phyloP scores from a whole-genome alignment of 2,797 vertebrate species.

The Mallotus villosus region DNA sequence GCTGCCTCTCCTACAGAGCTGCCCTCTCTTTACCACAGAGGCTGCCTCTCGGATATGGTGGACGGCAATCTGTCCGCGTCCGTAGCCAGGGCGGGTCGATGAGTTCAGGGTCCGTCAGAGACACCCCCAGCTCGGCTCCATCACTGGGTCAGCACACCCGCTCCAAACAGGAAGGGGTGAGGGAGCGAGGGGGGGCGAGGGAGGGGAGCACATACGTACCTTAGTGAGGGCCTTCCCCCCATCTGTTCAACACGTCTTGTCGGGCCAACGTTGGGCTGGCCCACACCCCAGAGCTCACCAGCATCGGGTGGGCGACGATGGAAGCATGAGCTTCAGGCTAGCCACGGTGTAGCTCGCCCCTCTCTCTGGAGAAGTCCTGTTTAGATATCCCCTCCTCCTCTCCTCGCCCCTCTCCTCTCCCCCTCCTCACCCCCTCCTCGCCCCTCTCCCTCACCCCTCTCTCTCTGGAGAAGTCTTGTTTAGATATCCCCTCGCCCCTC shows the following conservation, averaged over 20 bases:
- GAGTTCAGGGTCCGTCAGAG: constrained; percentile 53
- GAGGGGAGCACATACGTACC: constrained; percentile 39
- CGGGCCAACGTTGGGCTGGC: constrained; percentile 54
- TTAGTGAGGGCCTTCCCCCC: constrained; percentile 68
- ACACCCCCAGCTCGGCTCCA: constrained; percentile 58
- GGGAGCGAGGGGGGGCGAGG: constrained; percentile 60
- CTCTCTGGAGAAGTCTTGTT: too few species aligned
- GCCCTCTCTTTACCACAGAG: constrained; percentile 2
- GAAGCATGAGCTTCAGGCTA: constrained; percentile 37
- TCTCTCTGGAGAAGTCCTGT: constrained; percentile 57
- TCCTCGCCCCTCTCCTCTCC: too few species aligned
- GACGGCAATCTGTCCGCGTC: constrained; percentile 15
- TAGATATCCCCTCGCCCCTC: too few species aligned
- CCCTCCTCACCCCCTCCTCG: too few species aligned
- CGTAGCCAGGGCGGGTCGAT: constrained; percentile 35
- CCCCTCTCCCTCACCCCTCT: too few species aligned
- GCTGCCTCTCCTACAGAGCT: too few species aligned
- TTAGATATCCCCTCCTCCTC: constrained; percentile 40
- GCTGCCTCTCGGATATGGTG: constrained; percentile 19
- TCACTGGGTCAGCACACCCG: constrained; percentile 36
- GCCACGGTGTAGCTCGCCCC: constrained; percentile 44
- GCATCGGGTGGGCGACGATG: constrained; percentile 34
- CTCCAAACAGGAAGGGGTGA: constrained; percentile 57
- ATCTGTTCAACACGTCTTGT: constrained; percentile 71
- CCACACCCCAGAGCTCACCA: constrained; percentile 48